Evolutionary conservation across 2,113 vertebrate species (phyloP), one percentile per base, ranked within the genome.

Genomic region (Indicator maculatus): DNA sequence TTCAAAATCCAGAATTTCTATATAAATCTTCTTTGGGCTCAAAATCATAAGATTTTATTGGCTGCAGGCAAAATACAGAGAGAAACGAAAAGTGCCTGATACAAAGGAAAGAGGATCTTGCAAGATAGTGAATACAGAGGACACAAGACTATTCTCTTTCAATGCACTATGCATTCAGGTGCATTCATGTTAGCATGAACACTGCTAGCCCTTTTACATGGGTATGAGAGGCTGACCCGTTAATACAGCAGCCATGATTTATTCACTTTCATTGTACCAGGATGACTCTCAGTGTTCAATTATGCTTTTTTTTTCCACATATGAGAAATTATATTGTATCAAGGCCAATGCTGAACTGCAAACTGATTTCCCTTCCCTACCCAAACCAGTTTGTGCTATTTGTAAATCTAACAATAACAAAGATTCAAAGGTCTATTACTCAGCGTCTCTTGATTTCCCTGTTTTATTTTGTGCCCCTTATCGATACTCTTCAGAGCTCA

Each of bases 381-480:
- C 90, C 77, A 47, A 96, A 96, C 81, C 81, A 19, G 30, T 95
- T 77, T 85, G 81, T 64, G 81, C 93, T 96, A 87, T 96, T 96
- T 93, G 84, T 95, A 94, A 96, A 95, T 96, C 70, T 79, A 93
- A 93, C 90, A 93, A 95, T 64, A 88, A 74, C 90, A 91, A 95
- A 95, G 87, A 93, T 89, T 95, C 83, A 74, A 85, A 93, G 83
- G 90, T 93, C 93, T 94, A 84, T 97, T 91, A 92, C 77, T 93
- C 92, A 83, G 82, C 3, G 55, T 82, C 93, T 93, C 88, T 83
- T 88, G 86, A 96, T 93, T 97, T 89, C 89, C 77, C 88, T 81
- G 88, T 93, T 96, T 95, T 93, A 76, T 97, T 95, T 84, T 93
- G 83, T 92, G 75, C 65, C 83, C 91, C 91, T 96, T 96, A 97